A percentile compares a stretch with the other conserved stretches of the same genome.
These are phyloP conservation scores for crab-eating macaque (Macaca fascicularis) DNA, from an alignment of 2,113 vertebrate genomes.

Conservation along the genomic window DNA sequence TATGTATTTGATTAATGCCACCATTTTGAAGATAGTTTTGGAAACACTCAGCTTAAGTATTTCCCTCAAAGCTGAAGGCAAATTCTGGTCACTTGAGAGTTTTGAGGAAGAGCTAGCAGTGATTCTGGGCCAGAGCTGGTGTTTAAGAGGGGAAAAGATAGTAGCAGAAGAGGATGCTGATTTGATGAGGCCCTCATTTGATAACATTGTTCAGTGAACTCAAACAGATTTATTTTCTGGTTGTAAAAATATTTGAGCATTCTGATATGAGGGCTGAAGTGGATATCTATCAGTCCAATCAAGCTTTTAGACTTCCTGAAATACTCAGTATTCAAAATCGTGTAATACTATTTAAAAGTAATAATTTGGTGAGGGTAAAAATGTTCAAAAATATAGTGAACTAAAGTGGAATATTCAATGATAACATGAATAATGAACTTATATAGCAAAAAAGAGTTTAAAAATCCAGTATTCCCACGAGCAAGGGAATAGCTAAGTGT, in stretches of 20 bases:
- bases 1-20: neutral
- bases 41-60: neutral
- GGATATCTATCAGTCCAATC: neutral
- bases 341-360: neutral
- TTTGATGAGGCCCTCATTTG: neutral
- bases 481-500: conserved; percentile 85
- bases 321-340: neutral
- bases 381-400: neutral
- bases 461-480: conserved; percentile 84
- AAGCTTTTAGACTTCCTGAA: neutral
- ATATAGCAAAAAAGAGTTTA: neutral
- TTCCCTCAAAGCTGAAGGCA: neutral
- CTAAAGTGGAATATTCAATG: neutral
- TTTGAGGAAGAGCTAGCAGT: neutral
- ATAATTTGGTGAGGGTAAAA: neutral
- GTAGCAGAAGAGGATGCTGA: neutral
- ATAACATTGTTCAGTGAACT: neutral
- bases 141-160: conserved; percentile 5
- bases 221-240: neutral
- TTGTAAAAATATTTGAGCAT: neutral
- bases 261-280: neutral
- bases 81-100: neutral
- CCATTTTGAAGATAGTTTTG: conserved; percentile 19
- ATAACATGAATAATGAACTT: neutral
- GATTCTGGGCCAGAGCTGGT: neutral